Base-by-base conservation (phyloP, 2,888 invertebrate species). In the Caenorhabditis angaria region DNA sequence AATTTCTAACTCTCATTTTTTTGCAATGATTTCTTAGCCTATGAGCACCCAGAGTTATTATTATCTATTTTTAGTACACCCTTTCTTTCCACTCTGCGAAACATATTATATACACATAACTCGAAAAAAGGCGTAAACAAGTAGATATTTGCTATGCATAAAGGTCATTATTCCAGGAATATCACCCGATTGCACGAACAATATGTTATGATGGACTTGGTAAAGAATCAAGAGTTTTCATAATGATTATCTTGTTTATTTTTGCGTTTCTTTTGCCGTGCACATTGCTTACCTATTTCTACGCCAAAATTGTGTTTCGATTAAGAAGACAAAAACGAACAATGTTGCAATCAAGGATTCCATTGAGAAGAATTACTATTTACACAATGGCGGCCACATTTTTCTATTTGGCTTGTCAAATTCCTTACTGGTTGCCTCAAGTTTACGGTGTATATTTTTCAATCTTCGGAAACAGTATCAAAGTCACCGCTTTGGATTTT, bases 371-470 rank as follows among this genome's bases (percentile, higher is more conserved):
- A 10, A 79, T 82, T 24, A 82, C 80, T 12, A 74, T 79, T 53
- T 82, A 82, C 67, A 82, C 82, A 14, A 76, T 80, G 73, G 72
- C 71, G 1, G 79, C 76, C 50, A 82, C 82, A 8, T 71, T 76
- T 51, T 82, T 82, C 76, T 79, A 80, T 58, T 70, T 82, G 1
- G 59, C 65, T 2, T 82, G 82, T 50, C 80, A 80, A 66, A 65
- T 80, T 56, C 82, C 82, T 1, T 82, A 76, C 64, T 82, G 82
- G 82, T 18, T 76, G 2, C 77, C 79, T 18, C 82, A 82, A 66
- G 75, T 77, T 56, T 78, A 77, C 10, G 61, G 72, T n/a, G 29
- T 65, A 27, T 59, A 59, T 2, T 62, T 66, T 57, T 54, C 66
- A 27, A 35, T 72, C 59, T 60, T 63, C 22, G 67, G 59, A 54